Conservation (phyloP, 2,888 invertebrate species). For the Ochropleura leucogaster region DNA sequence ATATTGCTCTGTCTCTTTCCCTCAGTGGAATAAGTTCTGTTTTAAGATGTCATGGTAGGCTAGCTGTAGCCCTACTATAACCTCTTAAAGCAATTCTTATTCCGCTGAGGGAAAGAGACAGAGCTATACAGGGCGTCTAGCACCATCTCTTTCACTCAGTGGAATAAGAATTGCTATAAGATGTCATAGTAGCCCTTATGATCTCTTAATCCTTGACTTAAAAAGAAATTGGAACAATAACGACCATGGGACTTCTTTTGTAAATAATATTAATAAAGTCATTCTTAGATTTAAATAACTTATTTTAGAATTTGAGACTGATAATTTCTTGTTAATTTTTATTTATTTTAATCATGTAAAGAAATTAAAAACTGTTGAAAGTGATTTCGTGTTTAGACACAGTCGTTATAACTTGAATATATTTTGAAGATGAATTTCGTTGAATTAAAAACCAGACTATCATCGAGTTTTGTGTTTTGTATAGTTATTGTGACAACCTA, state of each 20-base stretch:
- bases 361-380: neutral
- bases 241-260: neutral
- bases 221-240: neutral
- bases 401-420: neutral
- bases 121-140: no score
- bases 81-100: no score
- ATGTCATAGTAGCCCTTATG: no score
- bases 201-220: neutral
- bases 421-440: neutral
- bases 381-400: neutral
- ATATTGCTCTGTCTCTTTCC: no score
- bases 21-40: no score
- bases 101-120: no score
- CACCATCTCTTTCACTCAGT: no score
- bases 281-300: neutral
- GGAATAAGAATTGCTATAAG: no score
- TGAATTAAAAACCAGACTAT: neutral
- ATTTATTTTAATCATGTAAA: neutral
- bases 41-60: no score
- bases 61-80: no score
- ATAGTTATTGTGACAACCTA: neutral
- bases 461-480: neutral
- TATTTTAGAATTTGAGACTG: neutral
- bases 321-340: neutral
- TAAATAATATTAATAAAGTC: neutral